Conservation (phyloP, 2,113 vertebrate species). For the Microcebus ravelobensis region DNA sequence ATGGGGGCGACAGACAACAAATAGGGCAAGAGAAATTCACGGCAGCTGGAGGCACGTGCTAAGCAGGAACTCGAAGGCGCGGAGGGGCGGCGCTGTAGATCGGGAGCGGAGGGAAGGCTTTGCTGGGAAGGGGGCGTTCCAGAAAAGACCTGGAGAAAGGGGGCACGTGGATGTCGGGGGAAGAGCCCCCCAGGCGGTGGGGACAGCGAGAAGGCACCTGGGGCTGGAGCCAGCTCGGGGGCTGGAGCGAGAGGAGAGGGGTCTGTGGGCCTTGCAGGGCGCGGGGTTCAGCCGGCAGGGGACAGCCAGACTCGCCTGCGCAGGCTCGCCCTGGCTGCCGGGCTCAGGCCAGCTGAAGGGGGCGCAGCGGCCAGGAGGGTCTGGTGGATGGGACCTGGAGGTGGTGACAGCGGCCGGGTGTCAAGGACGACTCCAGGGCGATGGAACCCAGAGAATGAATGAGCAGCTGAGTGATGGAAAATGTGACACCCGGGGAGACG, state of each 20-base stretch:
- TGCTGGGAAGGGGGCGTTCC: neutral
- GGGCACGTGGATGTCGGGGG: neutral
- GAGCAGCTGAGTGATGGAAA: neutral
- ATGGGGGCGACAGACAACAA: neutral
- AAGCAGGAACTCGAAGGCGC: neutral
- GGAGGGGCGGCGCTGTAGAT: neutral
- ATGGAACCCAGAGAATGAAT: accelerated
- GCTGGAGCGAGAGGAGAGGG: neutral
- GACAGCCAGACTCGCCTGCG: too few species aligned
- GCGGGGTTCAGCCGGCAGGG: neutral
- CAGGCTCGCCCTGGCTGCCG: neutral
- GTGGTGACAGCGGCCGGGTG: neutral
- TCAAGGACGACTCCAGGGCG: neutral
- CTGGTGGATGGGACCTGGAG: accelerated
- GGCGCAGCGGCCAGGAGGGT: accelerated
- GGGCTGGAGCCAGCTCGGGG: too few species aligned
- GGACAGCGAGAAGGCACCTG: neutral
- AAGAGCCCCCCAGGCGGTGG: accelerated
- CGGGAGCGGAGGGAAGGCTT: neutral
- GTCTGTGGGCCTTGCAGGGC: neutral
- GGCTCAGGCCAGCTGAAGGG: neutral
- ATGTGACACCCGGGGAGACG: accelerated
- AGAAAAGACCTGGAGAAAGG: neutral
- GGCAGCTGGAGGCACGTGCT: too few species aligned
- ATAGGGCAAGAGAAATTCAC: neutral